These are phyloP conservation scores for Trissolcus brochymenae DNA, from an alignment of 2,888 invertebrate genomes.

Conservation along the genomic window DNA sequence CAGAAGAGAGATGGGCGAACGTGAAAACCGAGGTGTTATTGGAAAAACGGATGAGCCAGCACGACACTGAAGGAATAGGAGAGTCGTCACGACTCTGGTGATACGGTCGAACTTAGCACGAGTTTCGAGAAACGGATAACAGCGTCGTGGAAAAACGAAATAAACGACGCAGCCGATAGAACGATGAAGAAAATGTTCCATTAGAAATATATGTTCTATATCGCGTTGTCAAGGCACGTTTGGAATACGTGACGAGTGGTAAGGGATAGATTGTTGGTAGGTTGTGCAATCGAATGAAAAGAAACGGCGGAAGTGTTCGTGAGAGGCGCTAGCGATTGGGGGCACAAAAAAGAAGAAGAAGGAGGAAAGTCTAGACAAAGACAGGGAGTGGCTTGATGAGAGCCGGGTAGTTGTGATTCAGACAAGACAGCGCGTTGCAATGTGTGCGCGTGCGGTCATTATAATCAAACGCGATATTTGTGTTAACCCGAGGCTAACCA, in stretches of 20 bases:
- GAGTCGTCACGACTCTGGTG: too few relatives aligned
- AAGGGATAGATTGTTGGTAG: constrained; percentile 53
- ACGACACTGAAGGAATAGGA: too few relatives aligned
- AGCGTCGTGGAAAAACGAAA: constrained; percentile 8
- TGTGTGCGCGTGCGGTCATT: constrained; percentile 14
- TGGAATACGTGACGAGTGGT: constrained; percentile 63
- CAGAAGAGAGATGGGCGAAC: too few relatives aligned
- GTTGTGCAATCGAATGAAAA: constrained; percentile 46
- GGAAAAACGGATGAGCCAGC: too few relatives aligned
- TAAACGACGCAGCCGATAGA: constrained; percentile 22
- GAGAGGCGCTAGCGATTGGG: constrained; percentile 21
- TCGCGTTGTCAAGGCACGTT: constrained; percentile 64
- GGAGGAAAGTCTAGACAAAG: background rate
- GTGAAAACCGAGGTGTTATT: too few relatives aligned
- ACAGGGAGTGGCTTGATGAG: constrained; percentile 28
- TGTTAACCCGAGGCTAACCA: constrained; percentile 28
- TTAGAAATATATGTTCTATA: constrained; percentile 63
- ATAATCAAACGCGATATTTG: constrained; percentile 47
- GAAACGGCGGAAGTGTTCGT: constrained; percentile 32
- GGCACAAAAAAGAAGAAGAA: background rate
- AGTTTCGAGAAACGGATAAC: background rate
- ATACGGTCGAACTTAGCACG: background rate
- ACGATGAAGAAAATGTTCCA: constrained; percentile 63
- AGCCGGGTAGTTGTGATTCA: constrained; percentile 32
- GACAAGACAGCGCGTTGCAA: constrained; percentile 14